phyloP scores from a whole-genome alignment of 2,797 vertebrate genomes.

The Cryptoblepharus egeriae region DNA sequence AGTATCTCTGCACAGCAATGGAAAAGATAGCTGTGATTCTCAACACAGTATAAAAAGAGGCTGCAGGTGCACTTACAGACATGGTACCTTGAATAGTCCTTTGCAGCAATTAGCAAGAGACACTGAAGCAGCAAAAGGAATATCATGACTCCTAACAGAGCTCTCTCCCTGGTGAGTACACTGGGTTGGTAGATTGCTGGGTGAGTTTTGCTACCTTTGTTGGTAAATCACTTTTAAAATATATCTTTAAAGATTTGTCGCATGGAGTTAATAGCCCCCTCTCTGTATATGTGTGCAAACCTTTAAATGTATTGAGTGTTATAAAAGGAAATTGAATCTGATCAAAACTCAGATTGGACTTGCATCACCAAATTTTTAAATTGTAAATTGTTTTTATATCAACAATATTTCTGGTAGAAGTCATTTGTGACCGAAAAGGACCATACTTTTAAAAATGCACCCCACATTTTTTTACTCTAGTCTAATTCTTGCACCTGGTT shows the following conservation, averaged over 20 bases:
- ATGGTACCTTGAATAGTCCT: background rate
- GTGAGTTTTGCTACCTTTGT: background rate
- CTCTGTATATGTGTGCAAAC: too few species aligned
- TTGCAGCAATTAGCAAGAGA: background rate
- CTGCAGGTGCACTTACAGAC: background rate
- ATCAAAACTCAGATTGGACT: background rate
- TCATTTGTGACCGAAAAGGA: too few species aligned
- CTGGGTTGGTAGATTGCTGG: background rate
- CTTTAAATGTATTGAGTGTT: background rate
- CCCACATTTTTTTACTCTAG: too few species aligned
- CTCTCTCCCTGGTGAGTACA: constrained; percentile 38
- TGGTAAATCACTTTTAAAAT: too few species aligned
- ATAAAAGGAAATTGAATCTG: background rate
- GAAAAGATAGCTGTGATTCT: constrained; percentile 64
- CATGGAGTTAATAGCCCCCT: too few species aligned
- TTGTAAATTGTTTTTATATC: too few species aligned
- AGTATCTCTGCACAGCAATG: constrained; percentile 28
- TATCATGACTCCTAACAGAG: constrained; percentile 47
- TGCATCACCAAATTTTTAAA: too few species aligned
- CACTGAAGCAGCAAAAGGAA: background rate
- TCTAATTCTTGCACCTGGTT: too few species aligned
- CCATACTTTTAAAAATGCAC: too few species aligned
- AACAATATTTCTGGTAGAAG: too few species aligned
- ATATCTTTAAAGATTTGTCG: too few species aligned
- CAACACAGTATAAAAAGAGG: constrained; percentile 68